Percentiles rank a stretch among this genome's conserved stretches.
These are phyloP conservation scores for Calliscelio sp. DNA, from an alignment of 2,888 invertebrate genomes.

Conservation along the genomic window DNA sequence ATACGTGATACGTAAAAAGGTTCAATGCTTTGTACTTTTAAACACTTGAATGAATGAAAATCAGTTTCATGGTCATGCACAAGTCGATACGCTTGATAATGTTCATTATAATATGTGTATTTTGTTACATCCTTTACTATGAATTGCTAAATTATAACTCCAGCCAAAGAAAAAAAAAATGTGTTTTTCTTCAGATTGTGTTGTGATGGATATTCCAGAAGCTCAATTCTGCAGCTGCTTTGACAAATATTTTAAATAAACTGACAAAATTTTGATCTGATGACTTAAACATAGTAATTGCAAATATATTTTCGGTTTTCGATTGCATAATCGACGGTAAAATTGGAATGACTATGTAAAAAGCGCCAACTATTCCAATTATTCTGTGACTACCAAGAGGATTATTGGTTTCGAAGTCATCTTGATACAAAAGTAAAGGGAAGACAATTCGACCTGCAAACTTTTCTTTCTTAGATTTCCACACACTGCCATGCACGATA, in stretches of 20 bases:
- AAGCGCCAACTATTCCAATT: conserved; percentile 62
- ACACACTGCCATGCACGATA: conserved; percentile 23
- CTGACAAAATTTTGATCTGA: conserved; percentile 6
- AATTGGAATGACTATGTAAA: conserved; percentile 65
- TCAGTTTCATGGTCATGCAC: not conserved
- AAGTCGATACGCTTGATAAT: conserved; percentile 18
- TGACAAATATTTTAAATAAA: conserved; percentile 50
- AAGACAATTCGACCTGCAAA: not conserved
- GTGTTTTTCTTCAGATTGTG: conserved; percentile 14
- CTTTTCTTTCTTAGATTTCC: conserved; percentile 22
- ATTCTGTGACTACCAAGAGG: conserved; percentile 33
- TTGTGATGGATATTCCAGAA: conserved; percentile 37
- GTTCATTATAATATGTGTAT: conserved; percentile 24
- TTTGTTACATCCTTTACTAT: conserved; percentile 16
- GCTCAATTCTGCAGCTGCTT: conserved; percentile 28
- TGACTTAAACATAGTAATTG: conserved; percentile 46
- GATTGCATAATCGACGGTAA: conserved; percentile 64
- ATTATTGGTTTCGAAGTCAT: conserved; percentile 60
- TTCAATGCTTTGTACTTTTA: not conserved
- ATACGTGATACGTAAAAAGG: conserved; percentile 19
- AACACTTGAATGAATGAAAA: conserved; percentile 1
- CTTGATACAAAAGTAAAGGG: conserved; percentile 55
- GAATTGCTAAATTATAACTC: conserved; percentile 12
- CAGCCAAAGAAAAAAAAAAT: conserved; percentile 14
- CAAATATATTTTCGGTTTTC: conserved; percentile 48